Percentiles rank a stretch among this genome's conserved stretches.
Conservation (phyloP, 2,797 vertebrate species). For the Vireo griseus region DNA sequence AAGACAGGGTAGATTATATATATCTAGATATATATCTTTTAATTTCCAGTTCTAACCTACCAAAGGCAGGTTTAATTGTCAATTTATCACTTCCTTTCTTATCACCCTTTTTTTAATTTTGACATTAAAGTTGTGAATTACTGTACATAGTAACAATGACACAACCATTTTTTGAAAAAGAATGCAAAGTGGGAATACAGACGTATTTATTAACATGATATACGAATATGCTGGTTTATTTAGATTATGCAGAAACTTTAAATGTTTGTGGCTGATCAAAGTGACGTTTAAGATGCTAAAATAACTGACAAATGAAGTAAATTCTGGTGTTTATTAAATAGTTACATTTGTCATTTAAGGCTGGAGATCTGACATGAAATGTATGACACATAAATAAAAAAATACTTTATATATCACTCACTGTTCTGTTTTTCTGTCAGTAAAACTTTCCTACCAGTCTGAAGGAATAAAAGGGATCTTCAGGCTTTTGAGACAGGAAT, state of each 20-base stretch:
- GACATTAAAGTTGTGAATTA: neutral
- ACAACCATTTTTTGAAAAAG: neutral
- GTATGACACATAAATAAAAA: neutral
- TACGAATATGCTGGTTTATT: neutral
- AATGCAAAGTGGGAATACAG: neutral
- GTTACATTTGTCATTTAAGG: slow-evolving; percentile 17
- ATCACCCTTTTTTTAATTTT: neutral
- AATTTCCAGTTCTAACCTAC: neutral
- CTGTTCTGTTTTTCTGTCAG: neutral
- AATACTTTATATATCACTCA: neutral
- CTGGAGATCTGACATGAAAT: neutral
- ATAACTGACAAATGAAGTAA: neutral
- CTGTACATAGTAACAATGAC: neutral
- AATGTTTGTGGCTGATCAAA: neutral
- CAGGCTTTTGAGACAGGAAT: neutral
- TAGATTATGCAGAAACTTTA: neutral
- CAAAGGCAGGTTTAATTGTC: neutral
- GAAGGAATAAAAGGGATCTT: neutral
- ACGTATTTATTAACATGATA: neutral
- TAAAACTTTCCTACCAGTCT: neutral
- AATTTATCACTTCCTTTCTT: neutral
- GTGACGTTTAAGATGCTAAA: neutral
- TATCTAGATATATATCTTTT: neutral
- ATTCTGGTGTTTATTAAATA: neutral
- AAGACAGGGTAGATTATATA: neutral